phyloP scores from a whole-genome alignment of 2,888 invertebrate species.

The Hanleya hanleyi region DNA sequence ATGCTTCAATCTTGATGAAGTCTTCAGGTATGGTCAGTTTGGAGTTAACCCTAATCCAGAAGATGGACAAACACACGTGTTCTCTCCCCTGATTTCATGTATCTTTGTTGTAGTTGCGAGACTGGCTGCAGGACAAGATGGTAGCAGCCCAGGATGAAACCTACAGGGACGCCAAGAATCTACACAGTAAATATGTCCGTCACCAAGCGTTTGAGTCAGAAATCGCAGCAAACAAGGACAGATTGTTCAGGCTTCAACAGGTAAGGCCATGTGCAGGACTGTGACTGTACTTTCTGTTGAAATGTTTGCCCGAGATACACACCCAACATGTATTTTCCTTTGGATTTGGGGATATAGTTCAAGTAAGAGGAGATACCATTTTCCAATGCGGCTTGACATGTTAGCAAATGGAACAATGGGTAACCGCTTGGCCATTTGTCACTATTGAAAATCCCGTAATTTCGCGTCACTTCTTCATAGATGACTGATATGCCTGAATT shows the following conservation, averaged over 20 bases:
- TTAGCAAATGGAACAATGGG: no score
- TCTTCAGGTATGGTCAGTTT: neutral
- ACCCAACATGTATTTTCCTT: no score
- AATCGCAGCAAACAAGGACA: slow-evolving; percentile 89
- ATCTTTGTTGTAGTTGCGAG: slow-evolving; percentile 80
- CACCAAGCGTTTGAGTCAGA: slow-evolving; percentile 99
- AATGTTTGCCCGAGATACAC: no score
- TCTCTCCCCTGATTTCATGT: neutral
- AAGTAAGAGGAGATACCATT: no score
- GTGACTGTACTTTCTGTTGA: no score
- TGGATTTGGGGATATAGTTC: no score
- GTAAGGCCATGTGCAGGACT: slow-evolving; percentile 46
- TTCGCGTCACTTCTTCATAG: no score
- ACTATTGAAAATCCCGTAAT: no score
- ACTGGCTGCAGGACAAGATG: slow-evolving; percentile 99
- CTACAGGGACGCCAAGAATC: slow-evolving; percentile 96
- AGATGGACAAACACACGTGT: neutral
- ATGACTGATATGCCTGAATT: no score
- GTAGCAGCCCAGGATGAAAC: slow-evolving; percentile 99
- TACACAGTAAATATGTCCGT: slow-evolving; percentile 99
- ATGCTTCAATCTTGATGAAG: no score
- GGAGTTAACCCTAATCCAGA: neutral
- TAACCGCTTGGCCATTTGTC: no score
- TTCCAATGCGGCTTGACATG: no score
- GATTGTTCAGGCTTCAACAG: slow-evolving; percentile 69